phyloP scores from a whole-genome alignment of 2,888 invertebrate species.

The Mythimna pallens region DNA sequence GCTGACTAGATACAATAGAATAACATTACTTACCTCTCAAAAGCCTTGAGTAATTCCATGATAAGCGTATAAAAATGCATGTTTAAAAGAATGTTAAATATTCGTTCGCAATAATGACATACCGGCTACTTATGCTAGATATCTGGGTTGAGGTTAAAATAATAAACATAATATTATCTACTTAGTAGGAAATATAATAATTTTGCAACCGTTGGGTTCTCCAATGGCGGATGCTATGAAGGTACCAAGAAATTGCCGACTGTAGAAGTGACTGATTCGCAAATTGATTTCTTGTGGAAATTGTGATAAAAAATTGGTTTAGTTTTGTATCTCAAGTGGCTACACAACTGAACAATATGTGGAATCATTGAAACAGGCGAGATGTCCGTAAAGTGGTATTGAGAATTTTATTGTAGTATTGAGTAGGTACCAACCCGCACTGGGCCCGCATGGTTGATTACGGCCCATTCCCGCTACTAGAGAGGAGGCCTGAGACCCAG shows the following conservation, averaged over 20 bases:
- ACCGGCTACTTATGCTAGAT: constrained; percentile 27
- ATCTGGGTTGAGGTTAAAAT: constrained; percentile 44
- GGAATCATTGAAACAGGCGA: no score
- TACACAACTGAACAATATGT: no score
- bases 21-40: not conserved
- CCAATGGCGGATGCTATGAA: not conserved
- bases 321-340: no score
- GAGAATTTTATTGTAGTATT: no score
- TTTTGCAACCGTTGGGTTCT: constrained; percentile 21
- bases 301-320: no score
- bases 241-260: not conserved
- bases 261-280: not conserved
- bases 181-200: not conserved
- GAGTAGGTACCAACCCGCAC: no score
- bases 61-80: constrained; percentile 18
- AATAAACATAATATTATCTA: constrained; percentile 21
- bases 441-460: no score
- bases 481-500: no score
- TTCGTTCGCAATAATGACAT: constrained; percentile 25
- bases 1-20: no score
- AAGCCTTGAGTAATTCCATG: constrained; percentile 18
- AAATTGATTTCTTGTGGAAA: no score
- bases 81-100: constrained; percentile 17
- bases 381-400: no score
- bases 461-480: no score